These are phyloP conservation scores for Pyrocoelia pectoralis DNA, from an alignment of 2,888 invertebrate genomes.

Conservation along the genomic window DNA sequence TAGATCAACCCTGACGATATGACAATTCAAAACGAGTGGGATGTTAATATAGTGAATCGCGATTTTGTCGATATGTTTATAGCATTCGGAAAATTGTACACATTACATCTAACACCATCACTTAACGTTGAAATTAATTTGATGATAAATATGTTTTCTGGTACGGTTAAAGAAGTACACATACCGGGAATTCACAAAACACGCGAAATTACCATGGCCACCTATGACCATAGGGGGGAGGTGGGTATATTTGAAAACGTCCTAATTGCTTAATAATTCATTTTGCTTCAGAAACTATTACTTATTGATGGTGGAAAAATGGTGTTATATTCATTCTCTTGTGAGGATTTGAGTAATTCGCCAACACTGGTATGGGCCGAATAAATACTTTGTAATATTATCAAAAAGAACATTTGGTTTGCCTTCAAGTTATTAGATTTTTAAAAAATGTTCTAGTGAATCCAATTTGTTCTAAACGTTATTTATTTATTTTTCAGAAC, in stretches of 20 bases:
- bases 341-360: too few species aligned
- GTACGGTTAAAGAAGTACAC: constrained; percentile 75
- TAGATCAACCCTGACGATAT: constrained; percentile 66
- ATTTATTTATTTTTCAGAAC: too few species aligned
- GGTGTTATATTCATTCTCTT: background rate
- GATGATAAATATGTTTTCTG: constrained; percentile 90
- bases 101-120: constrained; percentile 72
- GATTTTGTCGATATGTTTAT: constrained; percentile 16
- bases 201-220: constrained; percentile 87
- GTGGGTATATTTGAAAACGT: constrained; percentile 54
- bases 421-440: too few species aligned
- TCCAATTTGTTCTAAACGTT: too few species aligned
- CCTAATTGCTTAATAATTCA: background rate
- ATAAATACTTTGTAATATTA: too few species aligned
- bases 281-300: background rate
- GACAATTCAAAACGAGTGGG: constrained; percentile 61
- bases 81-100: constrained; percentile 13
- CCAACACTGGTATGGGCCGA: too few species aligned
- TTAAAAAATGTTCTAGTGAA: too few species aligned
- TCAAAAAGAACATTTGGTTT: too few species aligned
- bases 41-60: background rate
- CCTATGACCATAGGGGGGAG: constrained; percentile 83
- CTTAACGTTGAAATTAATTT: constrained; percentile 85
- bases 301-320: background rate
- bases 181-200: constrained; percentile 93